Percentiles rank a stretch among this genome's conserved stretches.
phyloP scores from a whole-genome alignment of 2,888 invertebrate genomes.

The Stratiomys singularior region DNA sequence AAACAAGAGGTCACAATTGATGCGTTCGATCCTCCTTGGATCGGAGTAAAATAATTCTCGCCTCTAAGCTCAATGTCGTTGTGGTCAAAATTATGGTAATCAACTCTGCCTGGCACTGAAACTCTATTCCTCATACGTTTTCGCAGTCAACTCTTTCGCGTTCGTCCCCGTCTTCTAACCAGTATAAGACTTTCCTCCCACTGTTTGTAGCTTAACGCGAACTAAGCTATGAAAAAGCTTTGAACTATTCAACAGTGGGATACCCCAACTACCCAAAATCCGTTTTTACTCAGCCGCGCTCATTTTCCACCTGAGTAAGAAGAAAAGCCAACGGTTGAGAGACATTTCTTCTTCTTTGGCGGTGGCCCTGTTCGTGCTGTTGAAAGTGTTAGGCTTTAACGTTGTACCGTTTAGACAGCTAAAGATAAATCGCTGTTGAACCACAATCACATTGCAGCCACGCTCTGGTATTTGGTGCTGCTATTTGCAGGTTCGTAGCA shows the following conservation, averaged over 20 bases:
- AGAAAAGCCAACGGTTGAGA: background rate
- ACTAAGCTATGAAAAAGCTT: conserved; percentile 19
- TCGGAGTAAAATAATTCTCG: too few relatives aligned
- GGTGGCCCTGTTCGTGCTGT: background rate
- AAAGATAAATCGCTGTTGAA: conserved; percentile 16
- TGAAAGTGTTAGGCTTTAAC: conserved; percentile 12
- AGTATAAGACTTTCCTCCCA: conserved; percentile 32
- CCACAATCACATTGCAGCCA: background rate
- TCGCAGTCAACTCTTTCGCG: background rate
- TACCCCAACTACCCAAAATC: background rate
- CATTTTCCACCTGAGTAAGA: conserved; percentile 41
- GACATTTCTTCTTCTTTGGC: conserved; percentile 1
- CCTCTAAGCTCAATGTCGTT: too few relatives aligned
- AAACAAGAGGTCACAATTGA: too few relatives aligned
- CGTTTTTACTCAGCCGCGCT: conserved; percentile 19
- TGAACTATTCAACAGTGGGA: background rate
- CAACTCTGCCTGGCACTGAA: too few relatives aligned
- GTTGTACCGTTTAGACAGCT: background rate
- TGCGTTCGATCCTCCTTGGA: too few relatives aligned
- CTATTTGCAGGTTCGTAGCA: background rate
- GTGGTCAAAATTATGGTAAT: too few relatives aligned
- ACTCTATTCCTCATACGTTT: background rate
- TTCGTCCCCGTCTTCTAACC: background rate
- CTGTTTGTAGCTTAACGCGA: background rate
- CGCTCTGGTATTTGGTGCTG: conserved; percentile 15